Percentiles rank a stretch among this genome's conserved stretches.
Conservation (phyloP, 2,888 invertebrate genomes). For the Eupithecia insigniata region DNA sequence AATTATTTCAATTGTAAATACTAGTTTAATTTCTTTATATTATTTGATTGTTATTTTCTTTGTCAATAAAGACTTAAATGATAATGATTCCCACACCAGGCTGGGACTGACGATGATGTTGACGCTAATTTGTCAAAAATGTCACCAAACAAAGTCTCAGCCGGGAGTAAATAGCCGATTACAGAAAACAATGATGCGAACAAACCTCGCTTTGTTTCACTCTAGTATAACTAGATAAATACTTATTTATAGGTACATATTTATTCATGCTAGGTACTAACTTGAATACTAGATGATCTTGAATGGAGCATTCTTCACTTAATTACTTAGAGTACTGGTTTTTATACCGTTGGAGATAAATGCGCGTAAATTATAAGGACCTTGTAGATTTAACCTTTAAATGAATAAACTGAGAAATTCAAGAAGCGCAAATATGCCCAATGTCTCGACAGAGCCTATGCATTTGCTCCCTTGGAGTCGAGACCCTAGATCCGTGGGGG, state of each 20-base stretch:
- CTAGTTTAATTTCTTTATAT: too few relatives aligned
- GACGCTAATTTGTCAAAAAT: too few relatives aligned
- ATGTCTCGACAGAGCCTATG: neutral
- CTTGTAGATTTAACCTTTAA: neutral
- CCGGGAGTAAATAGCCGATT: too few relatives aligned
- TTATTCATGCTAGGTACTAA: neutral
- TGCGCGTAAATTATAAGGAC: neutral
- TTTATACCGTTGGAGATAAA: neutral
- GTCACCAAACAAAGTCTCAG: too few relatives aligned
- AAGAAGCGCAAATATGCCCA: neutral
- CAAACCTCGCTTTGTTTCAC: neutral
- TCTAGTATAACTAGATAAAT: neutral
- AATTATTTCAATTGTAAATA: too few relatives aligned
- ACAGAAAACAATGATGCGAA: neutral
- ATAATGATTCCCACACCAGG: too few relatives aligned
- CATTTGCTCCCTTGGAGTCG: too few relatives aligned
- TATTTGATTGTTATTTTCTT: too few relatives aligned
- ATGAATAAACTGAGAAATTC: neutral
- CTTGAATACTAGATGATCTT: constrained; percentile 1
- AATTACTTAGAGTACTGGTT: constrained; percentile 2
- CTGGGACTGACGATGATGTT: too few relatives aligned
- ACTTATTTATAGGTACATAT: neutral
- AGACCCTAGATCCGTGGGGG: neutral
- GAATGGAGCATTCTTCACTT: neutral
- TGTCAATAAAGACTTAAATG: too few relatives aligned